A percentile compares a stretch with the other conserved stretches of the same genome.
Conservation (phyloP, 2,888 invertebrate species). For the Lamproptera curius region DNA sequence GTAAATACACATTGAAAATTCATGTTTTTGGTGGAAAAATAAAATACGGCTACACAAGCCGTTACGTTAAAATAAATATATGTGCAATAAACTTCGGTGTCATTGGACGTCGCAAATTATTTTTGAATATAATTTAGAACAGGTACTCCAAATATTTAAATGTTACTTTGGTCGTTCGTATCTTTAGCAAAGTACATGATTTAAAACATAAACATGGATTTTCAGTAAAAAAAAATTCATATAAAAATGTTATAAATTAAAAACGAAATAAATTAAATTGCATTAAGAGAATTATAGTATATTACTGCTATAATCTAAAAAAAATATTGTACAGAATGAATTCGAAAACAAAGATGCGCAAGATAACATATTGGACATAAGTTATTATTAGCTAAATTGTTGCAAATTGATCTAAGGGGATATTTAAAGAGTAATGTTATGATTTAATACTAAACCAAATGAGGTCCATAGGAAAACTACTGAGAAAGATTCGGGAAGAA, state of each 20-base stretch:
- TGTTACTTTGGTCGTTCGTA: background rate
- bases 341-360: background rate
- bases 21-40: background rate
- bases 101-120: background rate
- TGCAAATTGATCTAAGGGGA: background rate
- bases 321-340: background rate
- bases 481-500: constrained; percentile 60
- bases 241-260: background rate
- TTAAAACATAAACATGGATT: background rate
- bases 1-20: background rate
- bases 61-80: background rate
- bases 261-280: background rate
- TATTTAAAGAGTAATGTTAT: constrained; percentile 1
- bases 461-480: constrained; percentile 48
- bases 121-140: background rate
- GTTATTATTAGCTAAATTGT: background rate
- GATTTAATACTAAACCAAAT: constrained; percentile 48
- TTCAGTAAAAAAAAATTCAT: background rate
- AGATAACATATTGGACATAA: constrained; percentile 7
- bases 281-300: background rate
- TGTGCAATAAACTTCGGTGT: background rate
- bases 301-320: background rate
- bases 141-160: background rate
- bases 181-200: constrained; percentile 1
- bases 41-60: constrained; percentile 13